A percentile compares a stretch with the other conserved stretches of the same genome.
These are phyloP conservation scores for Chamaea fasciata DNA, from an alignment of 2,113 vertebrate genomes.

Conservation along the genomic window DNA sequence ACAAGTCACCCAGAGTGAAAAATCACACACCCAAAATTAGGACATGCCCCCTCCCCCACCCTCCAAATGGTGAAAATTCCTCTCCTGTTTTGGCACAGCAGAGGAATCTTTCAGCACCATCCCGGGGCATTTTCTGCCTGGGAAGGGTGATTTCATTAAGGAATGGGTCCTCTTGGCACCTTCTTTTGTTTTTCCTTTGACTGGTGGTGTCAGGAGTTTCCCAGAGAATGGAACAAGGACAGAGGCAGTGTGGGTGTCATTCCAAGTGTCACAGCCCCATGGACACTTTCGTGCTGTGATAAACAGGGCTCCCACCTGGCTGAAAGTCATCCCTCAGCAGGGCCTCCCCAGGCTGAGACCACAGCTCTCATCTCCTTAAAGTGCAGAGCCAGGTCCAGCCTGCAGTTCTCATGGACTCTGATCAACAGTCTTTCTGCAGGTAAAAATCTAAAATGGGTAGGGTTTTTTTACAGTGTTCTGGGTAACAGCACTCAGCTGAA, in stretches of 20 bases:
- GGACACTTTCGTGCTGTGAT: fast-evolving
- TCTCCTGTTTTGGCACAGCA: not conserved
- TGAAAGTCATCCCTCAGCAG: fast-evolving
- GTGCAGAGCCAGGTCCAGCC: not conserved
- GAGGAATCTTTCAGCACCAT: not conserved
- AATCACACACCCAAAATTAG: not conserved
- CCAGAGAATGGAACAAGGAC: no score
- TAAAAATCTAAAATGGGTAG: not conserved
- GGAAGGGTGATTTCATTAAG: not conserved
- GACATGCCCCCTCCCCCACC: fast-evolving
- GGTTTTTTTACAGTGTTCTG: not conserved
- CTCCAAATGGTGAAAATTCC: not conserved
- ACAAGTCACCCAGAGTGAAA: not conserved
- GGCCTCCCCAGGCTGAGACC: not conserved
- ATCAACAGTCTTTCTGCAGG: not conserved
- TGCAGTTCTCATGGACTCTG: fast-evolving
- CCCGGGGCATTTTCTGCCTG: not conserved
- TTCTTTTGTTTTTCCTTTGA: not conserved
- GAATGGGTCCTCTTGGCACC: fast-evolving
- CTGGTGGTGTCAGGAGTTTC: not conserved
- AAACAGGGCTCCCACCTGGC: not conserved
- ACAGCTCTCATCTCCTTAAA: not conserved
- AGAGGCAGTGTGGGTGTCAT: fast-evolving
- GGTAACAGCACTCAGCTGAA: not conserved
- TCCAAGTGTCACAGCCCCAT: not conserved